Conservation (phyloP, 2,113 vertebrate genomes). For the Microcebus tavaratra region DNA sequence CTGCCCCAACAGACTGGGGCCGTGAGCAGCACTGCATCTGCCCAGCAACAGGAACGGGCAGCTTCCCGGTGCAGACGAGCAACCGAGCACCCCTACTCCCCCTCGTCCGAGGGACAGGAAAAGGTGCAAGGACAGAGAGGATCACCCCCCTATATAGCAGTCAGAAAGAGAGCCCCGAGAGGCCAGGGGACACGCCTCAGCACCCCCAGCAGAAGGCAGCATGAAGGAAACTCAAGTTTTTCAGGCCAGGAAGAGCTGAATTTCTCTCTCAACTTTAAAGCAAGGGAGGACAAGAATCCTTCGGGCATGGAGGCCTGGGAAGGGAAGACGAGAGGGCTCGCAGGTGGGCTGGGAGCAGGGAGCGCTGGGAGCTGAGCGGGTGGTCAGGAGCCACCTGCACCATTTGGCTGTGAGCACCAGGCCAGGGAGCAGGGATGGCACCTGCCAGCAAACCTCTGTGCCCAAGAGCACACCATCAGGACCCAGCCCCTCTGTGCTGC, state of each 20-base stretch:
- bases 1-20: background rate
- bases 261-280: background rate
- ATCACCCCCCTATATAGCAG: background rate
- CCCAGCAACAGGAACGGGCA: rapidly evolving
- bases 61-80: background rate
- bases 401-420: rapidly evolving
- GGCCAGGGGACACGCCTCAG: rapidly evolving
- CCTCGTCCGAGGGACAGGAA: background rate
- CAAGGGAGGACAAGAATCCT: background rate
- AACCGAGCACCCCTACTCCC: background rate
- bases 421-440: background rate
- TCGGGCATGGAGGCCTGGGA: background rate
- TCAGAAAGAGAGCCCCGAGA: background rate
- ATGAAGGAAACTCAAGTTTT: background rate
- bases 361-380: rapidly evolving
- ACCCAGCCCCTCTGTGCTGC: too few relatives aligned
- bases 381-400: background rate
- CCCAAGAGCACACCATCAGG: background rate
- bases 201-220: background rate
- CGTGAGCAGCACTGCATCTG: background rate
- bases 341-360: background rate
- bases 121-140: too few relatives aligned
- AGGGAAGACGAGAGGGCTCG: rapidly evolving
- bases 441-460: background rate
- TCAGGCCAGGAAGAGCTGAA: background rate